Evolutionary conservation across 2,888 invertebrate species (phyloP).

Genomic region (Uloborus plumipes): DNA sequence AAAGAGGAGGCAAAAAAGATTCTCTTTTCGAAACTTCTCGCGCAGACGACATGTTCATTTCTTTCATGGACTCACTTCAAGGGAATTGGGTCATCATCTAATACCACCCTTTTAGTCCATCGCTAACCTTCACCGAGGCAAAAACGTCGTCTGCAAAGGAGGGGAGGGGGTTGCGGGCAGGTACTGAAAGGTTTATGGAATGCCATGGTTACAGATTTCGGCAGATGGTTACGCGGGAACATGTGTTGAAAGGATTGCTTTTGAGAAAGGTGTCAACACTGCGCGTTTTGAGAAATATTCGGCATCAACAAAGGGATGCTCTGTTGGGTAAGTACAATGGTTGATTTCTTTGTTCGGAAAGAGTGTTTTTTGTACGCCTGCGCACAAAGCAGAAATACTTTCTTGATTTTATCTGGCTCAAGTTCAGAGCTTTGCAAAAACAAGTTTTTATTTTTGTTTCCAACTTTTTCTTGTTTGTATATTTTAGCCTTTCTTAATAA

Average conservation of each 20-base stretch:
- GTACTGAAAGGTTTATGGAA: conserved; percentile 24
- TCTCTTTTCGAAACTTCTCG: too few species aligned
- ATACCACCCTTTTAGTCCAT: background rate
- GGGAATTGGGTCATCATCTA: conserved; percentile 29
- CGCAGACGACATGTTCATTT: too few species aligned
- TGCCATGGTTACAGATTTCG: conserved; percentile 32
- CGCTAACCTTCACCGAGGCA: conserved; percentile 39
- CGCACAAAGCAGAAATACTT: conserved; percentile 25
- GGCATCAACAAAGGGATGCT: conserved; percentile 25
- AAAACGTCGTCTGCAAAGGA: background rate
- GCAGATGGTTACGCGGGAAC: conserved; percentile 33
- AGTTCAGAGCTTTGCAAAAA: conserved; percentile 15
- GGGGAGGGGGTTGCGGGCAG: conserved; percentile 17
- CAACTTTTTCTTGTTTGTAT: too few species aligned
- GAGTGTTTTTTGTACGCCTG: conserved; percentile 3
- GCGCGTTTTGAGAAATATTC: conserved; percentile 4
- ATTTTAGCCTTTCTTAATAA: too few species aligned
- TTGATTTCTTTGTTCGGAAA: conserved; percentile 13
- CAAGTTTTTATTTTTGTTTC: too few species aligned
- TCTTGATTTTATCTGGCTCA: conserved; percentile 35
- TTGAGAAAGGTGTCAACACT: conserved; percentile 39
- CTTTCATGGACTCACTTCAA: conserved; percentile 16
- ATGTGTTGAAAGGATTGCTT: conserved; percentile 39
- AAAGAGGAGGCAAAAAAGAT: too few species aligned
- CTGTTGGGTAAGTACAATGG: conserved; percentile 39